phyloP scores from a whole-genome alignment of 2,113 vertebrate genomes.

The Cricetomys ansorgei region DNA sequence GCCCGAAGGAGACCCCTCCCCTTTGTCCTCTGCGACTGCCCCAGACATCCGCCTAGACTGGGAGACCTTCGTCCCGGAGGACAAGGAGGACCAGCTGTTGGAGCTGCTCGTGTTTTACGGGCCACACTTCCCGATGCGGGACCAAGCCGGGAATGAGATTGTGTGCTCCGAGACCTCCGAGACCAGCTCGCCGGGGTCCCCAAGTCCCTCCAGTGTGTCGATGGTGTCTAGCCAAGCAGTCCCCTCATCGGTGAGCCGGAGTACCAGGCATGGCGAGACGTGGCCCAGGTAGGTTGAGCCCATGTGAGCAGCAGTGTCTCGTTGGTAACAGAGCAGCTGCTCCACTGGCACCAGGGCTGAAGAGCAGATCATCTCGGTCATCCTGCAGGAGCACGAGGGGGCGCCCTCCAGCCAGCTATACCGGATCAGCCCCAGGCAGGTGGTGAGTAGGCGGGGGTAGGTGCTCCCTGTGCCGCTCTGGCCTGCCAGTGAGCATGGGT shows the following conservation, averaged over 20 bases:
- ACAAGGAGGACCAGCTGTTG: constrained; percentile 86
- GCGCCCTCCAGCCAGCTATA: constrained; percentile 88
- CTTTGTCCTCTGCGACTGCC: not conserved
- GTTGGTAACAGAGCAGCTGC: not conserved
- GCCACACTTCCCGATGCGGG: constrained; percentile 89
- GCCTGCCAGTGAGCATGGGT: fast-evolving
- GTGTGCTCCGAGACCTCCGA: not conserved
- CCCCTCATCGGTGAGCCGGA: constrained; percentile 6
- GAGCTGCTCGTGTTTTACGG: constrained; percentile 91
- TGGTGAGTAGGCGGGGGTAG: constrained; percentile 84
- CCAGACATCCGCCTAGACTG: constrained; percentile 96
- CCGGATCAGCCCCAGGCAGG: constrained; percentile 91
- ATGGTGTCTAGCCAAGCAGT: not conserved
- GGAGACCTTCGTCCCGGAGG: constrained; percentile 89
- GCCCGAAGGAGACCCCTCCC: fast-evolving
- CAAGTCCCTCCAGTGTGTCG: not conserved
- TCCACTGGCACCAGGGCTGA: not conserved
- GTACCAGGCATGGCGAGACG: fast-evolving
- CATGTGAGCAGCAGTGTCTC: not conserved
- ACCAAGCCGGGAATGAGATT: constrained; percentile 84
- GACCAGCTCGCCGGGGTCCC: not conserved
- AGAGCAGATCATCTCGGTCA: constrained; percentile 87
- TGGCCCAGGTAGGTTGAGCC: not conserved
- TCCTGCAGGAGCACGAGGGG: constrained; percentile 89
- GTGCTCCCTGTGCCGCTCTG: not conserved